Evolutionary conservation across 2,797 vertebrate species (phyloP), one percentile per base, ranked within the genome.

Genomic region (Megalops cyprinoides): DNA sequence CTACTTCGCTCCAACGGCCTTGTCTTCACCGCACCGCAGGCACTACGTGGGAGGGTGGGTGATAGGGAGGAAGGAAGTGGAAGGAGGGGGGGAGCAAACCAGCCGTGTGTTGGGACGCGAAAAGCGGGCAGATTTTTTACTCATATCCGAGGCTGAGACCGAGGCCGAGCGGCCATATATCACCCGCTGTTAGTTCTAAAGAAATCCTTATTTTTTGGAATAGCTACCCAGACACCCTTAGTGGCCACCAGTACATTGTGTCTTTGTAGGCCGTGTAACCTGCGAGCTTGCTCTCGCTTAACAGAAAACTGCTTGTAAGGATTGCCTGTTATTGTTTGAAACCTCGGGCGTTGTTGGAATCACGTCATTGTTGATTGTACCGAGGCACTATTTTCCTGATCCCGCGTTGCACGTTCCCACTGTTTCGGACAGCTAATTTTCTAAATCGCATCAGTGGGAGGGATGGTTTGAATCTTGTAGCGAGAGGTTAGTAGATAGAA

Each of bases 221-320:
- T 86, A 85, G 86, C 76, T 20, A 81, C 86, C 84, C n/a, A 74
- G 81, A 85, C 79, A 69, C 82, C 87, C 82, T 88, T 85, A 79
- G 91, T 89, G 90, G 90, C 89, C 90, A 89, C 92, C 89, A 88
- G 89, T 87, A 90, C 92, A 92, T 93, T 94, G 93, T 94, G 92
- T 91, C 79, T 88, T 77, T 77, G 85, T 88, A 92, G 92, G 93
- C 92, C 92, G n/a, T 67, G 58, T 28, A 56, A 23, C 77, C 56
- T 75, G n/a, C 42, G 31, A 37, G 71, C 71, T 74, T 48, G 23
- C 58, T 8, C 1, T 60, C 4, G 44, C 60, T 65, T 14, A 65
- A 65, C 18, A 7, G 60, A 65, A 42, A 76, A 73, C 37, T 23
- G 79, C 75, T 56, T 15, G 2, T 67, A 71, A 79, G 82, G 46